Percentiles rank a stretch among this genome's conserved stretches.
phyloP scores from a whole-genome alignment of 2,888 invertebrate genomes.

The Polietes domitor region DNA sequence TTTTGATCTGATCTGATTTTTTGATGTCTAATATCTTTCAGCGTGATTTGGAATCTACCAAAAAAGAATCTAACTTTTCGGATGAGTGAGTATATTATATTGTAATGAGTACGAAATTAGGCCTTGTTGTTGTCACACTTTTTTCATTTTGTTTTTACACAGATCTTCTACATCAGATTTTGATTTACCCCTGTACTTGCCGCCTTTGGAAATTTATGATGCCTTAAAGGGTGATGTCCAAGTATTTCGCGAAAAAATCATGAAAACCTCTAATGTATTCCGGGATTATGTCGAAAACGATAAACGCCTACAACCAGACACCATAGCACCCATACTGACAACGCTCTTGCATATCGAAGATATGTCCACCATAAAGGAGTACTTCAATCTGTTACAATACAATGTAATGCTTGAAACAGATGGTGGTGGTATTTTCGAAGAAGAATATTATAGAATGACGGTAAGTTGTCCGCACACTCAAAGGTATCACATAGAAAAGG shows the following conservation, averaged over 20 bases:
- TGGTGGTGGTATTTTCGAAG: background rate
- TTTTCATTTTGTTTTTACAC: background rate
- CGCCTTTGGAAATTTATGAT: conserved; percentile 57
- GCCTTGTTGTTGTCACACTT: too few species aligned
- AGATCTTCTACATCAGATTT: conserved; percentile 62
- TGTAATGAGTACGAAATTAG: too few species aligned
- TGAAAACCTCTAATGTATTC: conserved; percentile 65
- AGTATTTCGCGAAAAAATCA: conserved; percentile 51
- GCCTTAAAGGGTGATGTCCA: conserved; percentile 54
- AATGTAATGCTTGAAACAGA: conserved; percentile 70
- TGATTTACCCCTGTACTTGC: conserved; percentile 60
- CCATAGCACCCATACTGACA: conserved; percentile 68
- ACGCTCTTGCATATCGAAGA: conserved; percentile 77
- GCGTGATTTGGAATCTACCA: too few species aligned
- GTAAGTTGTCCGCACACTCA: too few species aligned
- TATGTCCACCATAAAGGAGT: conserved; percentile 71
- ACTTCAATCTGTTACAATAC: conserved; percentile 69
- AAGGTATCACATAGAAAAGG: too few species aligned
- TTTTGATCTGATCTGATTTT: too few species aligned
- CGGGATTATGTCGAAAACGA: conserved; percentile 69
- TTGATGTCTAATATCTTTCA: too few species aligned
- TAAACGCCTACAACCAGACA: conserved; percentile 68
- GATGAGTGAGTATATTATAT: too few species aligned
- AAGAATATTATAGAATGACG: conserved; percentile 49
- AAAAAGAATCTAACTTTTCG: too few species aligned